Percentiles rank a stretch among this genome's conserved stretches.
phyloP scores from a whole-genome alignment of 2,113 vertebrate genomes.

The cat (Felis catus) region DNA sequence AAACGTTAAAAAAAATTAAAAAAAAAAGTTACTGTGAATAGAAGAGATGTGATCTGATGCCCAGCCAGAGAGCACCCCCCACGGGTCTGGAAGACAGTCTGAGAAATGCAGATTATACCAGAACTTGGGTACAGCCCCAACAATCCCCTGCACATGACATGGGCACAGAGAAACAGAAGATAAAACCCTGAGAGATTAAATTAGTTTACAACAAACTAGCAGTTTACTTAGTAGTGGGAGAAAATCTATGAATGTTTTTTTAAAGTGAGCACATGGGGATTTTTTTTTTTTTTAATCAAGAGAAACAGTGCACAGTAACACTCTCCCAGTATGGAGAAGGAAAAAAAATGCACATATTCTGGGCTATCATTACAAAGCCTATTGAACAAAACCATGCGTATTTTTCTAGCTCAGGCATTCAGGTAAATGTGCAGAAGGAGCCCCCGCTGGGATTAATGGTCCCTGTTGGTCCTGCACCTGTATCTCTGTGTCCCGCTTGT shows the following conservation, averaged over 20 bases:
- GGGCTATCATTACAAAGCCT: constrained; percentile 9
- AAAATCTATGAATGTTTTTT: not conserved
- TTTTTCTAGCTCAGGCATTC: not conserved
- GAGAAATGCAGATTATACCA: not conserved
- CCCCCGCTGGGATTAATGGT: not conserved
- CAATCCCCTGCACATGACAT: not conserved
- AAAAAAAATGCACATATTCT: not conserved
- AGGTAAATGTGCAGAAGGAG: constrained; percentile 4
- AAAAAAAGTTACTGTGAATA: not conserved
- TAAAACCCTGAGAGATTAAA: not conserved
- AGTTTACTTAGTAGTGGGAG: not conserved
- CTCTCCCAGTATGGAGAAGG: not conserved
- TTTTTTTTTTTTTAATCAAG: not conserved
- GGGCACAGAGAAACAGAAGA: too few relatives aligned
- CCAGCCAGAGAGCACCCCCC: too few relatives aligned
- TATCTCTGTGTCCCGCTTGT: not conserved
- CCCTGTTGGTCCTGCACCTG: not conserved
- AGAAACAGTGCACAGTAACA: not conserved
- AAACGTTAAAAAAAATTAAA: too few relatives aligned
- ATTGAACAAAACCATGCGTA: not conserved
- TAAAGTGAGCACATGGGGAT: not conserved
- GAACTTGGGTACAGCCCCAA: not conserved
- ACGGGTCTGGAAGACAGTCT: not conserved
- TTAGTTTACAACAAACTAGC: not conserved
- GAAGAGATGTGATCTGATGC: not conserved